Base-by-base conservation (phyloP, 2,113 vertebrate species). In the Ia io region DNA sequence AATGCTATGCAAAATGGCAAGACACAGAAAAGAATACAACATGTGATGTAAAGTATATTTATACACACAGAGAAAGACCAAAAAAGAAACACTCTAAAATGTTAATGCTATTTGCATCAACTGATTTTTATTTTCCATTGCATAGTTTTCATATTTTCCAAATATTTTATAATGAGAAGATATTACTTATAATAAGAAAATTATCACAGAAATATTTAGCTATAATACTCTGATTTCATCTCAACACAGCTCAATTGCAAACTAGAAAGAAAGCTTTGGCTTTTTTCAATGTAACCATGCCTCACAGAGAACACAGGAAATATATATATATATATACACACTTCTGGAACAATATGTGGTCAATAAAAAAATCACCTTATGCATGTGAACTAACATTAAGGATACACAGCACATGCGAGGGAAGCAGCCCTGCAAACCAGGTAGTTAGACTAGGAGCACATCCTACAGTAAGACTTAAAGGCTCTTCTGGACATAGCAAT, bases 131-230 rank as follows among this genome's bases (percentile, higher is more conserved):
- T 49, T 96, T 96, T 95, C 56, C 77, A 94, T 87, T 90, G 53
- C 51, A 90, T 87, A 47, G 69, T 90, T 90, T 90, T 90, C 30
- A 88, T 79, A 85, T 84, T 96, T 97, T 88, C 59, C 56, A 84
- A 95, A 80, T 93, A 80, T 84, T 84, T 44, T 9, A 61, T 88
- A 84, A 88, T 86, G 10, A 94, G 53, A 84, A 20, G 11, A 56
- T 91, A 91, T 88, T 71, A 63, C 30, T 84, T 94, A 79, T 93
- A 80, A 84, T 88, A 32, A 91, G 35, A 97, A 91, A 91, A 93
- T 76, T 63, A 51, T 71, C 86, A 80, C 51, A 37, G 12, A 95
- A 93, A 76, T 88, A 80, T 88, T 73, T 76, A 71, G 18, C n/a
- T 79, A 78, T 69, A 69, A 47, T 79, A 42, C 18, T 30, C 8